Evolutionary conservation across 2,797 vertebrate species (phyloP).

Genomic region (Hippopotamyrus pictus): DNA sequence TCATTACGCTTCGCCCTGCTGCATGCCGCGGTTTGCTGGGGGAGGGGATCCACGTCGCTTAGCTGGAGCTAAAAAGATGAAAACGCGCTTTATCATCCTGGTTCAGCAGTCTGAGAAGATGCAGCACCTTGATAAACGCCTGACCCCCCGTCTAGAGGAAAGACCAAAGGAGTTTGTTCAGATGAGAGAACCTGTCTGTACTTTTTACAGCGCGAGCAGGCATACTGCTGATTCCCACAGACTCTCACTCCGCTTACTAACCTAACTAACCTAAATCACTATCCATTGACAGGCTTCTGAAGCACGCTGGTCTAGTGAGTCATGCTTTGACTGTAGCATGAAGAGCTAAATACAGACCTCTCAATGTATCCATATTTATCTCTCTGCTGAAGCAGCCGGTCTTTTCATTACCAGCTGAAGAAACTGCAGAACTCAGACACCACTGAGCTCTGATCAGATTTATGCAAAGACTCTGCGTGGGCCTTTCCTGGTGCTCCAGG

Average conservation of each 20-base stretch:
- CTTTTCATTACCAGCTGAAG: background rate
- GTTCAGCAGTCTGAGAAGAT: background rate
- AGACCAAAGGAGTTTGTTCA: background rate
- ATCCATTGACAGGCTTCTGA: background rate
- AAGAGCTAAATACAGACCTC: background rate
- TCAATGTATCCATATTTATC: background rate
- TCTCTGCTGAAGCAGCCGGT: background rate
- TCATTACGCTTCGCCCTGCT: background rate
- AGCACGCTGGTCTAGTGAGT: background rate
- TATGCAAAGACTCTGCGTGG: background rate
- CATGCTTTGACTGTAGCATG: background rate
- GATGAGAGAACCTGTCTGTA: background rate
- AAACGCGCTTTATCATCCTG: background rate
- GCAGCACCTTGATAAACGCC: background rate
- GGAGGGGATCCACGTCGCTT: background rate
- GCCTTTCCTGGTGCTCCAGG: background rate
- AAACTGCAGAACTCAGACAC: background rate
- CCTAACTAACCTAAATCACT: background rate
- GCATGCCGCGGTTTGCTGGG: background rate
- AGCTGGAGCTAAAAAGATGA: background rate
- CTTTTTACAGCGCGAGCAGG: background rate
- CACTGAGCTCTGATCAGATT: background rate
- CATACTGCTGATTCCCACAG: background rate
- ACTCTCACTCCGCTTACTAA: background rate
- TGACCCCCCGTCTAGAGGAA: background rate